Base-by-base conservation (phyloP, 1,140 invertebrate species). In the Scaptomyza graminum region DNA sequence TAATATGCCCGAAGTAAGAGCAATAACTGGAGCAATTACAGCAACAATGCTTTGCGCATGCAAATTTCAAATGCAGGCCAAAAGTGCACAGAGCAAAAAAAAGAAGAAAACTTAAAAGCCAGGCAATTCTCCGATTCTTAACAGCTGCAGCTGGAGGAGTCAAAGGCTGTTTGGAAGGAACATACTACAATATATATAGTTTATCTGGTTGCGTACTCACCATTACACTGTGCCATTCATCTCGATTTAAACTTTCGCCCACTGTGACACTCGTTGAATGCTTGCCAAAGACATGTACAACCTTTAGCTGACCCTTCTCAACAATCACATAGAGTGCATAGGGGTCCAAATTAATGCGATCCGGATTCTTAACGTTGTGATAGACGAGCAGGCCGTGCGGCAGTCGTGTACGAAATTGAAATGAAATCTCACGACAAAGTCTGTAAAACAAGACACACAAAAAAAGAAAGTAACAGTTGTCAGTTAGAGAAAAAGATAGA, bases 281-380 rank as follows among this genome's bases (percentile, higher is more conserved):
- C 91, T 97, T 96, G 1, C 96, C 96, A 92, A 97, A 97, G 15
- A 97, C 96, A 90, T 97, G 96, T n/a, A 97, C 96, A 50, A 97
- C 95, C 93, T 97, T 97, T 11, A 97, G 91, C 91, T 97, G 96
- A 22, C 96, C 96, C 90, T 97, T 97, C 89, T 97, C 96, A 22
- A 97, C 95, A 78, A 97, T 97, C 37, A 97, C 95, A 92, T 97
- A 97, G 16, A 97, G 93, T 60, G 97, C 96, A 85, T 97, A 97
- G 9, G 96, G 96, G 64, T 94, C 93, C 91, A 95, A 93, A 77
- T 95, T 95, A 11, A 95, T 92, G 54, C 95, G 94, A 63, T 95
- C 94, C 22, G 96, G 95, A 91, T 96, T 95, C 92, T 97, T 96
- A 18, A 97, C 96, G 90, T 96, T 97, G 90, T 98, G 96, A 92